Conservation (phyloP, 2,113 vertebrate species). For the Panthera uncia region DNA sequence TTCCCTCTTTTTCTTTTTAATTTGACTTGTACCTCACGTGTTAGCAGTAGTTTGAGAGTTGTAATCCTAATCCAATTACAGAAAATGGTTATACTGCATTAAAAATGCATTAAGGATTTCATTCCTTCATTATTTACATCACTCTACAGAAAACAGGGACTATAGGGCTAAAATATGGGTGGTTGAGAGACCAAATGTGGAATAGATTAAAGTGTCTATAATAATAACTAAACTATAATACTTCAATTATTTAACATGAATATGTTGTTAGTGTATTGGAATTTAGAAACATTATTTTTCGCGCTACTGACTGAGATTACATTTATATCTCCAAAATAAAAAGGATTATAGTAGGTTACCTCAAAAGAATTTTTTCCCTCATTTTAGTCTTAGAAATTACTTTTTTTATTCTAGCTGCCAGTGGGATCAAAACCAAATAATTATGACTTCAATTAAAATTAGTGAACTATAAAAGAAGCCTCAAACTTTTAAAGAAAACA, state of each 20-base stretch:
- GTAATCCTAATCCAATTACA: conserved; percentile 35
- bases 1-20: background rate
- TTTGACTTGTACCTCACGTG: background rate
- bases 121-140: conserved; percentile 46
- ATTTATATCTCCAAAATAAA: conserved; percentile 19
- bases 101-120: conserved; percentile 10
- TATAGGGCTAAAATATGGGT: background rate
- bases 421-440: conserved; percentile 10
- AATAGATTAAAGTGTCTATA: conserved; percentile 23
- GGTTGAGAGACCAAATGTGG: background rate
- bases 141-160: background rate
- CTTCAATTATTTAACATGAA: conserved; percentile 27
- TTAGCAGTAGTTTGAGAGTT: background rate
- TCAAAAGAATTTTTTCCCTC: background rate
- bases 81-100: conserved; percentile 14
- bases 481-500: background rate
- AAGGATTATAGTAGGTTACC: background rate
- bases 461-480: background rate
- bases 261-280: background rate
- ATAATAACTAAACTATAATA: conserved; percentile 11
- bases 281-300: conserved; percentile 37
- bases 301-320: background rate
- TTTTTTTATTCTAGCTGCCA: conserved; percentile 14
- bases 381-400: conserved; percentile 33
- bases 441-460: background rate